A percentile compares a stretch with the other conserved stretches of the same genome.
Conservation (phyloP, 1,140 invertebrate species). For the Zaprionus ornatus region DNA sequence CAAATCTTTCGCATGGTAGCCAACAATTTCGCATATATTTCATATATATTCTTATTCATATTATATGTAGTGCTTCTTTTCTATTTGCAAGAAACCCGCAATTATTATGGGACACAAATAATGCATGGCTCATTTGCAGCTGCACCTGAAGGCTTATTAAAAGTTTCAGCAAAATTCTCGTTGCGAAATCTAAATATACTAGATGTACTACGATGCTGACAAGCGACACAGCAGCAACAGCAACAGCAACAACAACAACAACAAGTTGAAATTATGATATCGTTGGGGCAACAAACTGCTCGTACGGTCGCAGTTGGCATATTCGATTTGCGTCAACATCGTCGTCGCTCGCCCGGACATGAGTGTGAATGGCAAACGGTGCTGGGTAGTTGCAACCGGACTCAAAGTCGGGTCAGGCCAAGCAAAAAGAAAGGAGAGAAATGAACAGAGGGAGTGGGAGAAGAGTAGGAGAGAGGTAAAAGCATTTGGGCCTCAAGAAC, state of each 20-base stretch:
- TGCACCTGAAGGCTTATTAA: constrained; percentile 80
- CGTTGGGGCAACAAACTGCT: constrained; percentile 45
- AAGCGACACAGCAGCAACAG: constrained; percentile 27
- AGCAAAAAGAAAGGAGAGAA: background rate
- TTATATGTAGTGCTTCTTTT: constrained; percentile 35
- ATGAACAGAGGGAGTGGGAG: background rate
- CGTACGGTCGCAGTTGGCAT: constrained; percentile 55
- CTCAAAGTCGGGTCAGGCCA: background rate
- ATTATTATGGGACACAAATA: constrained; percentile 60
- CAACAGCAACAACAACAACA: constrained; percentile 18
- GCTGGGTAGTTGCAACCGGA: background rate
- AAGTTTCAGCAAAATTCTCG: constrained; percentile 9
- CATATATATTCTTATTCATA: constrained; percentile 1
- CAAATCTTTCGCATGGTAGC: constrained; percentile 19
- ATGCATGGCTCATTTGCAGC: constrained; percentile 75
- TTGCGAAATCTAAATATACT: constrained; percentile 28
- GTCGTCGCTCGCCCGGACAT: constrained; percentile 48
- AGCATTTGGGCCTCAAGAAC: constrained; percentile 5
- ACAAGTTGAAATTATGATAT: constrained; percentile 71
- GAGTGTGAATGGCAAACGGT: constrained; percentile 34
- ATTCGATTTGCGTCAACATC: constrained; percentile 76
- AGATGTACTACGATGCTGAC: background rate
- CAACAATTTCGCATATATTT: constrained; percentile 24
- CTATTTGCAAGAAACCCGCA: constrained; percentile 54
- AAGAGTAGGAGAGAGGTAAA: background rate